Evolutionary conservation across 1,140 invertebrate species (phyloP), one percentile per base, ranked within the genome.

Genomic region (Aphidius gifuensis): DNA sequence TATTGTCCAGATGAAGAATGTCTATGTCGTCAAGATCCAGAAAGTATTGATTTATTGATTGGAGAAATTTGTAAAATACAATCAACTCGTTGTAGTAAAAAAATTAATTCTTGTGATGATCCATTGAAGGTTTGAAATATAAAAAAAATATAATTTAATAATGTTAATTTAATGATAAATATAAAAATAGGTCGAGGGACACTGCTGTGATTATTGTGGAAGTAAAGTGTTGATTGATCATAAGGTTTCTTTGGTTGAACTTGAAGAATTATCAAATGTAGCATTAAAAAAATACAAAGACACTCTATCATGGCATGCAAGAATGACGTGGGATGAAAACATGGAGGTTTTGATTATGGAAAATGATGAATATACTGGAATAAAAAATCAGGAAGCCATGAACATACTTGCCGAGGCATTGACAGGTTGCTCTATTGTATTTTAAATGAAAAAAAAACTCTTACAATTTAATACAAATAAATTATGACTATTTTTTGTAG

Each of bases 181-280:
- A 58, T 64, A n/a, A 9, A 53, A 51, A 66, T 45, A 80, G 78
- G 67, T 81, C 4, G 77, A 81, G 45, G 79, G 78, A 7, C 76
- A 80, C 56, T 81, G 79, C 46, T 81, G 79, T 51, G 64, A 66
- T 38, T 81, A 75, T 61, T 81, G 79, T 44, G 79, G 79, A 0
- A 77, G 72, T 4, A 66, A 73, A 46, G 53, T 79, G 6, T 55
- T 47, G 3, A 60, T 76, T 6, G 57, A 68, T 0, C 39, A 60
- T 77, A 68, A 64, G 38, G 58, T 62, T 4, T 72, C 74, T 11
- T 42, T 73, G 6, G 47, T 58, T 4, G 67, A 68, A 50, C 53
- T 76, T 0, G 61, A 66, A 7, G 59, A 65, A 23, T 50, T 72
- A 3, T 66, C 67, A 0, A 63, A 67, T 6, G 64, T 67, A 11